A percentile compares a stretch with the other conserved stretches of the same genome.
Conservation (phyloP, 2,113 vertebrate species). For the Osmerus mordax region DNA sequence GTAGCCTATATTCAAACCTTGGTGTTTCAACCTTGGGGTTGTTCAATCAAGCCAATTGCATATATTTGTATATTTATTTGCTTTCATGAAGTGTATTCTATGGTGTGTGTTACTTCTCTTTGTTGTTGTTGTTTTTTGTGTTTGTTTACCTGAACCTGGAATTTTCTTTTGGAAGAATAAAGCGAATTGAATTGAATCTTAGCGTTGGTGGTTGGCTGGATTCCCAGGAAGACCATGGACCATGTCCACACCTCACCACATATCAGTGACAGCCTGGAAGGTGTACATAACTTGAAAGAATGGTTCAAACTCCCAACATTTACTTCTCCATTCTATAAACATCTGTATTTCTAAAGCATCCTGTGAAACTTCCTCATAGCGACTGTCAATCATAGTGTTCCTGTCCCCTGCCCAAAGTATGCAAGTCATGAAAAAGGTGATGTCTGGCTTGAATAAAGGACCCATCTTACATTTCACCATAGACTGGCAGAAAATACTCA, state of each 20-base stretch:
- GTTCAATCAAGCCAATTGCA: too few species aligned
- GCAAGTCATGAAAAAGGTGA: background rate
- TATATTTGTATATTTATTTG: too few species aligned
- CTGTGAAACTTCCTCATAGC: constrained; percentile 42
- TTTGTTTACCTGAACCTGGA: too few species aligned
- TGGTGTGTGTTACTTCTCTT: too few species aligned
- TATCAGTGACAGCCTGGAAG: constrained; percentile 3
- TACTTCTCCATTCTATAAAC: constrained; percentile 27
- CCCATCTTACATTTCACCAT: background rate
- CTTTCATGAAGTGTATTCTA: too few species aligned
- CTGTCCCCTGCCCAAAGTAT: background rate
- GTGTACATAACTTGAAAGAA: constrained; percentile 1
- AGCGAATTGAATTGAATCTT: too few species aligned
- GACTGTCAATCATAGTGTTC: constrained; percentile 29
- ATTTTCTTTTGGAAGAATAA: too few species aligned
- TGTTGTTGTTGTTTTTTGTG: too few species aligned
- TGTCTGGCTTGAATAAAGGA: background rate
- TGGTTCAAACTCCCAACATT: constrained; percentile 12
- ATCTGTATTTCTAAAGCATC: constrained; percentile 37
- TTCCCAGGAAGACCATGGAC: background rate
- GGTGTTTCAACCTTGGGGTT: too few species aligned
- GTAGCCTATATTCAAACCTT: too few species aligned
- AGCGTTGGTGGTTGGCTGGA: too few species aligned
- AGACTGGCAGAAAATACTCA: background rate
- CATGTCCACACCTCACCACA: constrained; percentile 2